These are phyloP conservation scores for Cetoscarus ocellatus DNA, from an alignment of 2,797 vertebrate species.

Conservation along the genomic window DNA sequence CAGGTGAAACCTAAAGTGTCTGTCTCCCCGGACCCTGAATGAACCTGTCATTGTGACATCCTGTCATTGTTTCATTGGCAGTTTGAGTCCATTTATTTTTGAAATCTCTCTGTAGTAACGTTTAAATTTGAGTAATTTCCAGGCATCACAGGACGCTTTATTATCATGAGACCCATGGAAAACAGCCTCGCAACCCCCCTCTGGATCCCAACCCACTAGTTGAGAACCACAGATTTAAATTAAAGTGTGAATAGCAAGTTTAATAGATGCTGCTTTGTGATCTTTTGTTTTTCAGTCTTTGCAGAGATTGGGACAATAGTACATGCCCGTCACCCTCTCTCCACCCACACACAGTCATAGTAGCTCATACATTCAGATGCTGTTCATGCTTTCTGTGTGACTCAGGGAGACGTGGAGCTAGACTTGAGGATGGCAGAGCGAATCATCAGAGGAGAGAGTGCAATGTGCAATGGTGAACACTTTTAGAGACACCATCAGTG, in stretches of 20 bases:
- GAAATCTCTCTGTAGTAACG: too few relatives aligned
- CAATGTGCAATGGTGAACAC: constrained; percentile 27
- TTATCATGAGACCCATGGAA: too few relatives aligned
- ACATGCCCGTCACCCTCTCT: neutral
- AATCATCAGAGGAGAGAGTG: constrained; percentile 36
- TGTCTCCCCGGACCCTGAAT: too few relatives aligned
- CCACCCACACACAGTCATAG: constrained; percentile 44
- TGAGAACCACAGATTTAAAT: too few relatives aligned
- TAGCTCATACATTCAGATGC: constrained; percentile 29
- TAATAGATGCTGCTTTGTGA: neutral
- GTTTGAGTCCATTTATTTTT: too few relatives aligned
- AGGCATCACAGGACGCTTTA: too few relatives aligned
- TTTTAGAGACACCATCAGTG: neutral
- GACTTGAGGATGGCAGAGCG: constrained; percentile 33
- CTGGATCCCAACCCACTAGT: too few relatives aligned
- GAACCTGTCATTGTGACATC: too few relatives aligned
- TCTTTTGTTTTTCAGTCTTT: neutral
- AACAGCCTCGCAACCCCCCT: too few relatives aligned
- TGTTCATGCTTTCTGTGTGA: constrained; percentile 11
- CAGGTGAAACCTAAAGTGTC: too few relatives aligned
- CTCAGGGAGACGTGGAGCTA: constrained; percentile 17
- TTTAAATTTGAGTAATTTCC: too few relatives aligned
- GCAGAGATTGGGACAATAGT: constrained; percentile 1
- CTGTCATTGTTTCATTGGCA: too few relatives aligned
- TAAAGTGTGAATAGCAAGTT: neutral